Conservation (phyloP, 2,113 vertebrate genomes). For the Pycnonotus jocosus region DNA sequence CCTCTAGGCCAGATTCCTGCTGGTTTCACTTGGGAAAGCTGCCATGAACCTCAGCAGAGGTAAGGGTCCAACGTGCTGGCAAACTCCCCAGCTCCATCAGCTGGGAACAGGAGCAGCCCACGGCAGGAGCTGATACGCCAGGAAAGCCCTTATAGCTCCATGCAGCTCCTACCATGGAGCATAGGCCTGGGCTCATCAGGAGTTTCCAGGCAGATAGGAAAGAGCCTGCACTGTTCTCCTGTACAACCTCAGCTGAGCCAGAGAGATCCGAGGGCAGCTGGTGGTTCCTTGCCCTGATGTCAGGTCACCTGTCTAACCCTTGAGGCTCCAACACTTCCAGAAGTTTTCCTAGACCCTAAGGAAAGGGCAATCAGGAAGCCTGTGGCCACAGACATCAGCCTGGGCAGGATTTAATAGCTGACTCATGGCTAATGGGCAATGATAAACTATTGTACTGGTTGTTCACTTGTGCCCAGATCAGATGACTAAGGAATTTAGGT, state of each 20-base stretch:
- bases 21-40: background rate
- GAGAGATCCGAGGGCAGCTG: too few species aligned
- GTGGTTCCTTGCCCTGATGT: rapidly evolving
- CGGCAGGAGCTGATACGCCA: rapidly evolving
- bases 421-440: background rate
- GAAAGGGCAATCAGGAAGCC: background rate
- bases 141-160: background rate
- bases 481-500: slow-evolving; percentile 46
- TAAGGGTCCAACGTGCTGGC: background rate
- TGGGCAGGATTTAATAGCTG: background rate
- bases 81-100: background rate
- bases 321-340: background rate
- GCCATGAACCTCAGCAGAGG: background rate
- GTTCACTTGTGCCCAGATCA: background rate
- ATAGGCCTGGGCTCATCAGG: background rate
- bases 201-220: background rate
- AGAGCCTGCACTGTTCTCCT: background rate
- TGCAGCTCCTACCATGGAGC: rapidly evolving
- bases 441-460: background rate
- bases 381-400: background rate
- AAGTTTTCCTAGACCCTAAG: background rate
- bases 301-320: background rate
- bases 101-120: background rate
- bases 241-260: background rate
- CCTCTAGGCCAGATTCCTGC: background rate